A percentile compares a stretch with the other conserved stretches of the same genome.
Conservation (phyloP, 1,140 invertebrate genomes). For the Antheraea pernyi region DNA sequence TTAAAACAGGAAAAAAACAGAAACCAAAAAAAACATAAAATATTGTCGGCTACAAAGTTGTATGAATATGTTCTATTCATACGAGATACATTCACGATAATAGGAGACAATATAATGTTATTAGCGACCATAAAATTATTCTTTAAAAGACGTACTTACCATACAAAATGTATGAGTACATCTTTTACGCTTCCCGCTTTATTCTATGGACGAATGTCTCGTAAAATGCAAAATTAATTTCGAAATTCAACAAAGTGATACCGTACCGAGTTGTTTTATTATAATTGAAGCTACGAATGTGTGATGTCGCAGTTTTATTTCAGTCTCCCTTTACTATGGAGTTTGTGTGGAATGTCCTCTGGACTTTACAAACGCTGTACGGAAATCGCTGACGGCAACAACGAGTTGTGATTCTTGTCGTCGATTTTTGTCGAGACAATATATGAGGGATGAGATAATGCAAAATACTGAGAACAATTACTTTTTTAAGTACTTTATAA, state of each 20-base stretch:
- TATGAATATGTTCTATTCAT: neutral
- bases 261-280: conserved; percentile 26
- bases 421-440: neutral
- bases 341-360: conserved; percentile 45
- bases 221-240: conserved; percentile 60
- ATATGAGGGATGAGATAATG: too few species aligned
- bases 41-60: neutral
- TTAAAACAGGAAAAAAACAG: too few species aligned
- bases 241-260: conserved; percentile 45
- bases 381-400: neutral
- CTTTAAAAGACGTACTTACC: conserved; percentile 7
- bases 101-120: neutral
- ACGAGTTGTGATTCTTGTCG: neutral
- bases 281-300: conserved; percentile 56
- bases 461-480: too few species aligned
- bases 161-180: neutral
- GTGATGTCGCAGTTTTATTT: conserved; percentile 57
- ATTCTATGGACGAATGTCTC: neutral
- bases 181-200: neutral
- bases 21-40: too few species aligned
- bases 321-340: conserved; percentile 34
- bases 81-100: neutral
- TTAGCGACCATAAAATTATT: conserved; percentile 9
- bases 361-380: conserved; percentile 4
- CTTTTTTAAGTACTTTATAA: neutral